Evolutionary conservation across 64 coral and sea anemone genomes (phyloP), one percentile per base, ranked within the genome.

Genomic region (Montipora capricornis): DNA sequence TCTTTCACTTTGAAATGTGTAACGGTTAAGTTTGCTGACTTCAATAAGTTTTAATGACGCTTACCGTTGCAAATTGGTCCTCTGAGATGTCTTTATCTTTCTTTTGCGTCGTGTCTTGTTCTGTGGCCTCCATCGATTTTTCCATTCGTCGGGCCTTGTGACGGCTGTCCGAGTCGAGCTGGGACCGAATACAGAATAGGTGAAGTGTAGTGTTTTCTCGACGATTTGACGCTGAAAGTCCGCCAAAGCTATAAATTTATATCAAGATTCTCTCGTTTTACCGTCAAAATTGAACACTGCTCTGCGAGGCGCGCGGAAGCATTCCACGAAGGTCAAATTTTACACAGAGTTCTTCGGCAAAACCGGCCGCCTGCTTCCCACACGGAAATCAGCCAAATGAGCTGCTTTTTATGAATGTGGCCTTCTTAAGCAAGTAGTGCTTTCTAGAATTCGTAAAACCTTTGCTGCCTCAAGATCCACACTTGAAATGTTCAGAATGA

Each of bases 381-480:
- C 82, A 71, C 45, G 82, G 82, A 86, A 86, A 11, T 86, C 20
- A 10, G n/a, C 8, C 4, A 67, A 24, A 24, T 24, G 19, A 22
- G n/a, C 3, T 86, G 15, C 4, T 22, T 86, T 15, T 49, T 17
- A 71, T 86, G 64, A 69, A 70, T 71, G 66, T 49, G 44, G n/a
- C 8, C 47, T 50, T 86, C 82, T 46, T 5, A 20, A 19, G 82
- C 49, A 71, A 67, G 46, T 44, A 8, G 66, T n/a, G 49, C 45
- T 86, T 86, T 86, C 82, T 86, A 86, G 82, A 86, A 86, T 19
- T 13, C 68, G 67, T 50, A 4, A 66, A 49, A 44, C 12, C 47
- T 86, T 86, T 84, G 6, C 37, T 84, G 19, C 11, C 62, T 70
- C 17, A 86, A 86, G 82, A 71, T 47, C n/a, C 17, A 86, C 67